A percentile compares a stretch with the other conserved stretches of the same genome.
Conservation (phyloP, 2,797 vertebrate species). For the Ctenopoma multispine region DNA sequence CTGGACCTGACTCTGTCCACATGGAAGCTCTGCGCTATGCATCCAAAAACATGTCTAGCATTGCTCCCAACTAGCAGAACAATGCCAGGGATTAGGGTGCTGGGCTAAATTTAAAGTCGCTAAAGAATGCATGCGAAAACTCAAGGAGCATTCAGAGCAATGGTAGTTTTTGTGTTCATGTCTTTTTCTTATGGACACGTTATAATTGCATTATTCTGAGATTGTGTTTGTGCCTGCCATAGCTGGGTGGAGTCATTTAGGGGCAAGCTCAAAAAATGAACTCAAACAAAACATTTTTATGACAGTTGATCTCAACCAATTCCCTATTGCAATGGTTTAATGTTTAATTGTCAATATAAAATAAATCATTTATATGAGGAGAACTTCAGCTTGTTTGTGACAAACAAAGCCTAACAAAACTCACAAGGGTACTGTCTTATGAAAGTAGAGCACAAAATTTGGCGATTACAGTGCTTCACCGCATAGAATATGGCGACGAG, state of each 20-base stretch:
- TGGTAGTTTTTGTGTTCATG: background rate
- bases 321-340: background rate
- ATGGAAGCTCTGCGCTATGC: conserved; percentile 34
- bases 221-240: conserved; percentile 9
- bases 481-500: background rate
- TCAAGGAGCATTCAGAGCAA: conserved; percentile 36
- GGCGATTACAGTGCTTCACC: background rate
- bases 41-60: conserved; percentile 62
- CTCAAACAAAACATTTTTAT: conserved; percentile 1
- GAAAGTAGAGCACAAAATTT: background rate
- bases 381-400: conserved; percentile 17
- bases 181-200: background rate
- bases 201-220: background rate
- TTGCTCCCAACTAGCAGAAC: conserved; percentile 73
- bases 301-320: conserved; percentile 9
- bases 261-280: conserved; percentile 25
- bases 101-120: conserved; percentile 76
- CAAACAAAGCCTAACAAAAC: conserved; percentile 1
- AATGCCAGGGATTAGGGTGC: conserved; percentile 76
- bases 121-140: conserved; percentile 61
- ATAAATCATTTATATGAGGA: conserved; percentile 6
- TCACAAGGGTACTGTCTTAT: background rate
- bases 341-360: conserved; percentile 14
- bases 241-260: conserved; percentile 25
- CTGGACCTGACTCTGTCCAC: conserved; percentile 64